These are phyloP conservation scores for Helarctos malayanus DNA, from an alignment of 2,797 vertebrate genomes.

Conservation along the genomic window DNA sequence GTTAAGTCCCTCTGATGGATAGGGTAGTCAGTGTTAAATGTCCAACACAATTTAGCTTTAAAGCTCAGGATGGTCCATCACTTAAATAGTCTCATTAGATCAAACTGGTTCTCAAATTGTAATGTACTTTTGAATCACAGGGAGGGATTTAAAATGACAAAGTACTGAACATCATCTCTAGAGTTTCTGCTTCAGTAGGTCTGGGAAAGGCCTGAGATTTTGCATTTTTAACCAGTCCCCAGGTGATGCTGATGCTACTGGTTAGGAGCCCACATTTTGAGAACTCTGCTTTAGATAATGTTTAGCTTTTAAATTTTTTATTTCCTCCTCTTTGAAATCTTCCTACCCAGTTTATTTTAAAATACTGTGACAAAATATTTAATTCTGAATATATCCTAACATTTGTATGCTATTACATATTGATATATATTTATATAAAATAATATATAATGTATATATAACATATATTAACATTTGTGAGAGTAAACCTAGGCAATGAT, in stretches of 20 bases:
- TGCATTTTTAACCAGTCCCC: neutral
- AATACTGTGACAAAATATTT: slow-evolving; percentile 4
- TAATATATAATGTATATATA: neutral
- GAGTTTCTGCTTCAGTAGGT: neutral
- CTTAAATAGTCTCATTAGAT: neutral
- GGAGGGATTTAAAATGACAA: neutral
- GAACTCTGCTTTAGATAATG: neutral
- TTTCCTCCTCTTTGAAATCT: neutral
- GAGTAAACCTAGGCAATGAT: neutral
- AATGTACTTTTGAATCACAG: neutral
- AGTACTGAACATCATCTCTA: neutral
- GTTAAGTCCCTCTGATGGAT: neutral
- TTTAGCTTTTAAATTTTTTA: neutral
- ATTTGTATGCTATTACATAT: neutral
- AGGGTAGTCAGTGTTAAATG: neutral
- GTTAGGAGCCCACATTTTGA: neutral
- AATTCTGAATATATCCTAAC: neutral
- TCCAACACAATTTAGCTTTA: neutral
- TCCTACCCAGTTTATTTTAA: slow-evolving; percentile 2
- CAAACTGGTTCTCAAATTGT: neutral
- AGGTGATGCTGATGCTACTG: neutral
- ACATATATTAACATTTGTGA: neutral
- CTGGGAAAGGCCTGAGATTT: neutral
- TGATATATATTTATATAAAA: neutral
- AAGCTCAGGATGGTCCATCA: neutral